Evolutionary conservation across 64 coral and sea anemone species (phyloP).

Genomic region (Platygyra sinensis): DNA sequence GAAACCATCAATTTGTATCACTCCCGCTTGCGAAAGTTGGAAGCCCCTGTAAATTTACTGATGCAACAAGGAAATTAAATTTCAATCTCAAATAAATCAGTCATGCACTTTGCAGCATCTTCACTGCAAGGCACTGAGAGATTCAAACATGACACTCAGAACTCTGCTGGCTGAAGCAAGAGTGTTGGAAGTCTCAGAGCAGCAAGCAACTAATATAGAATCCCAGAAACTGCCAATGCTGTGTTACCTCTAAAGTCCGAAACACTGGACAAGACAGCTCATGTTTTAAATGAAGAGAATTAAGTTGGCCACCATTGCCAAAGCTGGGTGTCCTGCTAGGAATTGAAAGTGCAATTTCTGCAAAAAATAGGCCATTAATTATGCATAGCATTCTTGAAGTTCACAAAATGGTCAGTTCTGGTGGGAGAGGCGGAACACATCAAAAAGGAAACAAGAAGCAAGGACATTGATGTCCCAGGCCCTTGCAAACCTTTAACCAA

Average conservation of each 20-base stretch:
- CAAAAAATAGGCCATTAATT: no score
- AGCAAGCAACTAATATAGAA: constrained; percentile 51
- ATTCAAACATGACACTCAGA: constrained; percentile 53
- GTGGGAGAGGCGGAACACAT: no score
- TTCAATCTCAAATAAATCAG: constrained; percentile 32
- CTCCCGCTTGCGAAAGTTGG: constrained; percentile 53
- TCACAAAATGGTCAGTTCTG: no score
- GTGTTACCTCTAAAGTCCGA: neutral
- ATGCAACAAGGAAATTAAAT: constrained; percentile 56
- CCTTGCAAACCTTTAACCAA: no score
- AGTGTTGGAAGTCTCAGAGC: constrained; percentile 47
- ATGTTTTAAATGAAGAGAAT: no score
- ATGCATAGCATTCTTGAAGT: no score
- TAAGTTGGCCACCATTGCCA: no score
- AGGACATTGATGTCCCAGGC: no score
- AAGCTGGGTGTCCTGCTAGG: no score
- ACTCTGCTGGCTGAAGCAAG: constrained; percentile 57
- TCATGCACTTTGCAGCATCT: constrained; percentile 58
- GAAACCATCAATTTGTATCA: constrained; percentile 61
- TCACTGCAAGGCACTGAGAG: constrained; percentile 40
- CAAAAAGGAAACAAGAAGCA: no score
- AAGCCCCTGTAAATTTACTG: constrained; percentile 54
- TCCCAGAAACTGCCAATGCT: constrained; percentile 53
- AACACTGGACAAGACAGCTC: no score
- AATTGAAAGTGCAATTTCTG: no score